phyloP scores from a whole-genome alignment of 2,797 vertebrate species.

The Siniperca scherzeri region DNA sequence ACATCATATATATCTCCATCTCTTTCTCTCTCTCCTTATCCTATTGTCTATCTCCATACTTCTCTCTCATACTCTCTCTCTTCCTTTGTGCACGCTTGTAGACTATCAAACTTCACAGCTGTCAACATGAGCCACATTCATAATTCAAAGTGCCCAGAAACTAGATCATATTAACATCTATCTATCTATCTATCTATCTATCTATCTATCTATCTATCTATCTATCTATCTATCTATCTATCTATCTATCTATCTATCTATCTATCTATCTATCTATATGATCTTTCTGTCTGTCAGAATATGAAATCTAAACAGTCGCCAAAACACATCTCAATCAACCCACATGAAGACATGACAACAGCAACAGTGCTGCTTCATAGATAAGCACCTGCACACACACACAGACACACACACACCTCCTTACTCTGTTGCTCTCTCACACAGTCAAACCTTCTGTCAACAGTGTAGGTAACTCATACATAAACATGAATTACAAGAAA shows the following conservation, averaged over 20 bases:
- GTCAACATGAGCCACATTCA: conserved; percentile 33
- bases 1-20: conserved; percentile 8
- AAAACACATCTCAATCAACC: conserved; percentile 40
- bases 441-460: conserved; percentile 41
- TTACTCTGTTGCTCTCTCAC: conserved; percentile 8
- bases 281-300: conserved; percentile 8
- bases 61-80: background rate
- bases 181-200: conserved; percentile 7
- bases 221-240: conserved; percentile 20
- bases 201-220: conserved; percentile 4
- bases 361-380: conserved; percentile 26
- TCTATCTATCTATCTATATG: conserved; percentile 17
- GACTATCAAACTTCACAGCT: conserved; percentile 29
- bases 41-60: conserved; percentile 6
- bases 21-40: background rate
- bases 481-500: conserved; percentile 70
- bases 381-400: background rate
- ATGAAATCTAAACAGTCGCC: conserved; percentile 9
- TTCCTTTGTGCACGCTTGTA: background rate
- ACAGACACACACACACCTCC: background rate
- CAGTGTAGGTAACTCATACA: conserved; percentile 60
- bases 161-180: conserved; percentile 15
- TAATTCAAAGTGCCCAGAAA: conserved; percentile 25
- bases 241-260: conserved; percentile 16
- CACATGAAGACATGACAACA: conserved; percentile 36